Evolutionary conservation across 2,797 vertebrate genomes (phyloP).

Genomic region (Cuniculus paca): DNA sequence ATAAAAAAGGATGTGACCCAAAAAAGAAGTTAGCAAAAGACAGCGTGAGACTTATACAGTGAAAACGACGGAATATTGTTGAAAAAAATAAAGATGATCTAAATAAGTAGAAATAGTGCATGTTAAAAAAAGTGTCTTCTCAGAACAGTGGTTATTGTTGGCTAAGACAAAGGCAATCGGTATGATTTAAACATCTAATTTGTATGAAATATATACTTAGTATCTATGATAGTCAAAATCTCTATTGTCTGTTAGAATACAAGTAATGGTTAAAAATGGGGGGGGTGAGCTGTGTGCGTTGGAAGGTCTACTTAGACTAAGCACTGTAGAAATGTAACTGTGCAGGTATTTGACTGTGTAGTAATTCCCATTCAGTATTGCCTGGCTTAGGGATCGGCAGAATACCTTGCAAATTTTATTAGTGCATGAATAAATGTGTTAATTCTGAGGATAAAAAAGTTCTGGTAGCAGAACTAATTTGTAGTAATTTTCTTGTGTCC

Average conservation of each 20-base stretch:
- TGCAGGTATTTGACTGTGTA: not conserved
- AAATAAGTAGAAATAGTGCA: not conserved
- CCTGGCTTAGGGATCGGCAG: not conserved
- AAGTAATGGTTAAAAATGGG: not conserved
- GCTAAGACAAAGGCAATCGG: slow-evolving; percentile 21
- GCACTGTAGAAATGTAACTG: not conserved
- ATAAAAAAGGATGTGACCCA: not conserved
- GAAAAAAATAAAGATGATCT: not conserved
- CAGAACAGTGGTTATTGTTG: not conserved
- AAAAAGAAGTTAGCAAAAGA: not conserved
- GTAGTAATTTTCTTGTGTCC: slow-evolving; percentile 24
- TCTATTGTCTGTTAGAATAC: not conserved
- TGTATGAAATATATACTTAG: not conserved
- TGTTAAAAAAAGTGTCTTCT: not conserved
- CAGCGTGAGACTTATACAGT: not conserved
- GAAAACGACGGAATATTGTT: not conserved
- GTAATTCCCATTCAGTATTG: not conserved
- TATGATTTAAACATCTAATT: slow-evolving; percentile 29
- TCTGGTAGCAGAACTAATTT: slow-evolving; percentile 2
- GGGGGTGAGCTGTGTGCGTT: not conserved
- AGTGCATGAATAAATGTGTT: not conserved
- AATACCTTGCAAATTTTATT: not conserved
- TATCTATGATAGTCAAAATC: slow-evolving; percentile 16
- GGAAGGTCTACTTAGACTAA: not conserved
- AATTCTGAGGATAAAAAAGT: not conserved